phyloP scores from a whole-genome alignment of 2,113 vertebrate species.

The Macheiramphus alcinus region DNA sequence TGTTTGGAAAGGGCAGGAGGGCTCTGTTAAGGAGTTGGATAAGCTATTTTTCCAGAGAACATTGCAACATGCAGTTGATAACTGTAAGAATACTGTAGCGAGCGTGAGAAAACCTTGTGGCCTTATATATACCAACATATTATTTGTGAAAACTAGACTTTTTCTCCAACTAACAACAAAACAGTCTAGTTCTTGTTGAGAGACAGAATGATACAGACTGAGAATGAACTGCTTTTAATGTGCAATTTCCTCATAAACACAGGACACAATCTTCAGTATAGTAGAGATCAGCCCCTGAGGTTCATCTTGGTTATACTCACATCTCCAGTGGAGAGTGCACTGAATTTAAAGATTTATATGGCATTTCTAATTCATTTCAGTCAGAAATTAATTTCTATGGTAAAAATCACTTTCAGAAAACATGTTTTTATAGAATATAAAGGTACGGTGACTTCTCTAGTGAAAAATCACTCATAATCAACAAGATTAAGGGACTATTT shows the following conservation, averaged over 20 bases:
- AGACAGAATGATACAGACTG: not conserved
- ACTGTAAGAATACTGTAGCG: not conserved
- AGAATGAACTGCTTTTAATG: not conserved
- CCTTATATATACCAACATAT: not conserved
- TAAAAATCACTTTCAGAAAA: not conserved
- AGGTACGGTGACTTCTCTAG: not conserved
- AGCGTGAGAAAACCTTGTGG: not conserved
- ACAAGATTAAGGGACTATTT: not conserved
- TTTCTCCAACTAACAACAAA: not conserved
- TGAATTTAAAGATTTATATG: not conserved
- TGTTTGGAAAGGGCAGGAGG: not conserved
- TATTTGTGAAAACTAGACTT: not conserved
- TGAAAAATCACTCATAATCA: not conserved
- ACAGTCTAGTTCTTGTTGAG: not conserved
- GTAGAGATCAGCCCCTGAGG: too few species aligned
- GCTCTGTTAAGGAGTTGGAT: not conserved
- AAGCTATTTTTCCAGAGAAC: not conserved
- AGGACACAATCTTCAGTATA: not conserved
- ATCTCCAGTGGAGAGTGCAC: not conserved
- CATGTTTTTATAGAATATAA: not conserved
- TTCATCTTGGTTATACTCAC: not conserved
- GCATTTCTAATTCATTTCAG: not conserved
- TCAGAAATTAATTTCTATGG: not conserved
- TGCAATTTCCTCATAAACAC: not conserved
- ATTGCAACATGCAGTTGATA: not conserved